Evolutionary conservation across 2,888 invertebrate genomes (phyloP).

Genomic region (Himalopsyche tibetana): DNA sequence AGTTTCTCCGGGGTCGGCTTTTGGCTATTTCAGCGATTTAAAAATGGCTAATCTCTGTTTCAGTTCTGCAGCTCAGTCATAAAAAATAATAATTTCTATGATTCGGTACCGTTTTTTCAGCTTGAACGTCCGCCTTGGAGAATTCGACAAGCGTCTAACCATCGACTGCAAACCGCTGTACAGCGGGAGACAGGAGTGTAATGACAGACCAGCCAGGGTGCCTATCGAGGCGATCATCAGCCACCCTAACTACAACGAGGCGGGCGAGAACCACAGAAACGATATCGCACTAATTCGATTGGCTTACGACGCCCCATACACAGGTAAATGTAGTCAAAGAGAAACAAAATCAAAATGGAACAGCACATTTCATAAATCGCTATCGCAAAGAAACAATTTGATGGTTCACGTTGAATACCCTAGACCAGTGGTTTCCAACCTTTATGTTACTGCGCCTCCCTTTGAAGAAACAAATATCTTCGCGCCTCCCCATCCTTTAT

Average conservation of each 20-base stretch:
- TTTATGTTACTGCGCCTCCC: too few relatives aligned
- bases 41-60: too few relatives aligned
- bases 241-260: slow-evolving; percentile 71
- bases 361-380: neutral
- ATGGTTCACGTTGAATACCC: too few relatives aligned
- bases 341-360: neutral
- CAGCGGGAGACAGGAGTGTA: slow-evolving; percentile 71
- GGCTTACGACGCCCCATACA: slow-evolving; percentile 69
- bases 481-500: too few relatives aligned
- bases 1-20: too few relatives aligned
- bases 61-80: too few relatives aligned
- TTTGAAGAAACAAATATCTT: too few relatives aligned
- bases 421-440: too few relatives aligned
- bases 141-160: slow-evolving; percentile 72
- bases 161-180: slow-evolving; percentile 71
- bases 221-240: slow-evolving; percentile 71
- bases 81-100: too few relatives aligned
- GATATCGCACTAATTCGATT: slow-evolving; percentile 76
- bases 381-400: too few relatives aligned
- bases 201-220: slow-evolving; percentile 70
- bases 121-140: slow-evolving; percentile 71
- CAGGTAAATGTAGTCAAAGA: slow-evolving; percentile 69
- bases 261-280: slow-evolving; percentile 69
- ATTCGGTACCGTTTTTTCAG: slow-evolving; percentile 51
- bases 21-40: neutral